Evolutionary conservation across 2,113 vertebrate species (phyloP).

Genomic region (Aegithalos caudatus): DNA sequence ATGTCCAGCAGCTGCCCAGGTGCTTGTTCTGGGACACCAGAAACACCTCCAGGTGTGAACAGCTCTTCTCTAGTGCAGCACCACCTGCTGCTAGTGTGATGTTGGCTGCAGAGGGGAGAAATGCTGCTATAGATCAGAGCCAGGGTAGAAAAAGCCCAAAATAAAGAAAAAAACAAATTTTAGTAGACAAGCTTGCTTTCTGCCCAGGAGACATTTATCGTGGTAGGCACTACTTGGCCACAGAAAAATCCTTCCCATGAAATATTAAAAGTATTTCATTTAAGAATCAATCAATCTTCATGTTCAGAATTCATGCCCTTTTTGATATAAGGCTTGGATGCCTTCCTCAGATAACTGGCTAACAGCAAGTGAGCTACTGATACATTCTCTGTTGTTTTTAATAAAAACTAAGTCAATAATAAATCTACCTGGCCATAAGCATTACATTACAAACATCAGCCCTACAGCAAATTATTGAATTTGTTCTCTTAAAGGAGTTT

Average conservation of each 20-base stretch:
- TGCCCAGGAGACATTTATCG: neutral
- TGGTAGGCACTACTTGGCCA: neutral
- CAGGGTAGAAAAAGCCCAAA: neutral
- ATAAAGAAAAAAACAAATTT: neutral
- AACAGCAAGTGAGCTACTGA: neutral
- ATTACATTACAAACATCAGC: neutral
- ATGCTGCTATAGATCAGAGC: neutral
- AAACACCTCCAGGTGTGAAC: neutral
- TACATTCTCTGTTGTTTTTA: neutral
- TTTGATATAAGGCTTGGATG: neutral
- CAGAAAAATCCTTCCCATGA: neutral
- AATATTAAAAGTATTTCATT: conserved; percentile 4
- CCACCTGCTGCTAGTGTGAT: neutral
- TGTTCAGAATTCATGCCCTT: neutral
- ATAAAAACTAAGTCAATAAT: conserved; percentile 13
- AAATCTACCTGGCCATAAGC: neutral
- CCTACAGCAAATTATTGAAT: neutral
- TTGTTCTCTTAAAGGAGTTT: neutral
- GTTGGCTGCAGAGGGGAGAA: neutral
- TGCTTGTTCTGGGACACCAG: neutral
- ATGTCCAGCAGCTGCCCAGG: neutral
- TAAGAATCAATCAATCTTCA: neutral
- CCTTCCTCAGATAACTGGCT: neutral
- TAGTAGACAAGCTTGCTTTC: neutral
- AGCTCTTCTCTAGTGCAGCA: neutral